Evolutionary conservation across 2,113 vertebrate genomes (phyloP).

Genomic region (Protobothrops mucrosquamatus): DNA sequence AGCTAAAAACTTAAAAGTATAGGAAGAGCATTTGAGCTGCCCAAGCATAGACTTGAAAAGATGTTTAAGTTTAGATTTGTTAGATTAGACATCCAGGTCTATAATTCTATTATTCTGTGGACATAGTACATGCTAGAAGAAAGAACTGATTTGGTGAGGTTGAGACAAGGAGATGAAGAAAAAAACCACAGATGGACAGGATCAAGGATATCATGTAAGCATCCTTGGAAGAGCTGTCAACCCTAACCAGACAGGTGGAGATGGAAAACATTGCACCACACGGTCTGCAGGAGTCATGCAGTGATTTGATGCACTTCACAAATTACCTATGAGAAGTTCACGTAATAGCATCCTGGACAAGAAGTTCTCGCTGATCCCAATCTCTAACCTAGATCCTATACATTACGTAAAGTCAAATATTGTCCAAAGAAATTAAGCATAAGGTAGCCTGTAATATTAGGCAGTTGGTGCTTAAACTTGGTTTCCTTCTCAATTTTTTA

Average conservation of each 20-base stretch:
- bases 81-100: not conserved
- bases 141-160: not conserved
- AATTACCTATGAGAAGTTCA: not conserved
- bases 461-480: not conserved
- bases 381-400: not conserved
- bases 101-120: not conserved
- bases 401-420: not conserved
- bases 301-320: not conserved
- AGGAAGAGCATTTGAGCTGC: not conserved
- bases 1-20: not conserved
- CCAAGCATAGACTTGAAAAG: not conserved
- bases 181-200: not conserved
- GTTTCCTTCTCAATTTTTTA: not conserved
- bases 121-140: not conserved
- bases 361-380: not conserved
- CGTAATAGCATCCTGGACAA: not conserved
- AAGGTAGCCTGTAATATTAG: not conserved
- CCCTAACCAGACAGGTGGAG: not conserved
- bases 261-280: not conserved
- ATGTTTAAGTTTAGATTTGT: not conserved
- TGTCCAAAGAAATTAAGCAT: not conserved
- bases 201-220: not conserved
- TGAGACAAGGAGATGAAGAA: not conserved
- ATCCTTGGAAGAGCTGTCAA: not conserved
- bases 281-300: not conserved